Evolutionary conservation across 92 coral and sea anemone genomes (phyloP).

Genomic region (Palythoa caribaeorum): DNA sequence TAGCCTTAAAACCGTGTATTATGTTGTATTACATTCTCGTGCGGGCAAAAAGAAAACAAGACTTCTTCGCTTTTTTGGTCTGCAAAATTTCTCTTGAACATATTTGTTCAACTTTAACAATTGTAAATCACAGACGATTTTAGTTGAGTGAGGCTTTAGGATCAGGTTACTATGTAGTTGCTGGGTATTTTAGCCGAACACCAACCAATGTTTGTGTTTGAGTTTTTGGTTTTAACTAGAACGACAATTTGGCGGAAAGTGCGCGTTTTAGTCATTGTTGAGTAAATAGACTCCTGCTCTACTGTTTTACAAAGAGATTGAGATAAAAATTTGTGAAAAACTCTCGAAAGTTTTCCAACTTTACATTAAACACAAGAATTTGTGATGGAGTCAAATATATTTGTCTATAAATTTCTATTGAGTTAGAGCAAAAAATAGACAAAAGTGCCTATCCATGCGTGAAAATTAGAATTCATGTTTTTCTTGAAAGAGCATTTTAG

Average conservation of each 20-base stretch:
- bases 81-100: not conserved
- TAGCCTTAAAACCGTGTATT: not conserved
- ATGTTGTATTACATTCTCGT: too few species aligned
- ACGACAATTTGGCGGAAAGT: not conserved
- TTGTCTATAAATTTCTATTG: not conserved
- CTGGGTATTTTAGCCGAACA: not conserved
- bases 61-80: too few species aligned
- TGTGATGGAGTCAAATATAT: not conserved
- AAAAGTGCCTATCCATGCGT: not conserved
- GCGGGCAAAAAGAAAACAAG: too few species aligned
- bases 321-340: not conserved
- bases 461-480: slow-evolving; percentile 23
- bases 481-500: slow-evolving; percentile 6
- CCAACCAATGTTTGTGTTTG: not conserved
- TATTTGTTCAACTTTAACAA: not conserved
- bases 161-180: not conserved
- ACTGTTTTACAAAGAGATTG: not conserved
- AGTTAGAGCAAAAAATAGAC: not conserved
- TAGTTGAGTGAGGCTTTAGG: not conserved
- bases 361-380: not conserved
- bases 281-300: not conserved
- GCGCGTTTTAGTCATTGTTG: not conserved
- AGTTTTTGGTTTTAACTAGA: not conserved
- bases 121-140: not conserved
- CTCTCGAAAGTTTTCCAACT: not conserved